Conservation (phyloP, 1,140 invertebrate species). For the Diprion similis region DNA sequence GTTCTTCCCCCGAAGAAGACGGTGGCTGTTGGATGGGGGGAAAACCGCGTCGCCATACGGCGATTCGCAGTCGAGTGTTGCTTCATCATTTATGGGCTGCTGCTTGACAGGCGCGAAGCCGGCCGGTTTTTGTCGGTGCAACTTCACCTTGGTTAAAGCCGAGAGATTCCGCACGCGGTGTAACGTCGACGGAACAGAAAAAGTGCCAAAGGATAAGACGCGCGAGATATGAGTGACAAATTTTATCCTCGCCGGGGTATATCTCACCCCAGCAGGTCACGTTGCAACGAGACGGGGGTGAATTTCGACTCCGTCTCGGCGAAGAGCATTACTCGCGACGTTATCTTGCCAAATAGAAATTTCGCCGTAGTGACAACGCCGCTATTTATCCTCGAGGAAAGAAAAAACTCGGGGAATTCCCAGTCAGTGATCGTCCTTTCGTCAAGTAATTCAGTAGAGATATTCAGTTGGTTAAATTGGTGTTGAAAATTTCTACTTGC, state of each 20-base stretch:
- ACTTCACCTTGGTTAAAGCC: background rate
- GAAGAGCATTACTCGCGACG: background rate
- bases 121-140: slow-evolving; percentile 22
- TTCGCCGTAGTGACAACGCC: background rate
- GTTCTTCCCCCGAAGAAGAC: no score
- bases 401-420: no score
- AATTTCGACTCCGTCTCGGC: background rate
- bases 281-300: background rate
- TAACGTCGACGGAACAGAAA: background rate
- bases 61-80: slow-evolving; percentile 31
- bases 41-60: slow-evolving; percentile 27
- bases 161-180: background rate
- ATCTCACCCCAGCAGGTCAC: background rate
- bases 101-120: slow-evolving; percentile 35
- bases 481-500: no score
- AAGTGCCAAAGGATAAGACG: background rate
- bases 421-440: no score
- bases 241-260: background rate
- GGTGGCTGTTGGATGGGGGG: background rate
- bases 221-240: slow-evolving; percentile 12
- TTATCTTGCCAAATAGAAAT: background rate
- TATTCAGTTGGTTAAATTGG: no score
- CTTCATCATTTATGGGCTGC: slow-evolving; percentile 44
- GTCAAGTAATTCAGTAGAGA: no score
- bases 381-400: background rate